phyloP scores from a whole-genome alignment of 2,888 invertebrate species.

The Papilio elwesi region DNA sequence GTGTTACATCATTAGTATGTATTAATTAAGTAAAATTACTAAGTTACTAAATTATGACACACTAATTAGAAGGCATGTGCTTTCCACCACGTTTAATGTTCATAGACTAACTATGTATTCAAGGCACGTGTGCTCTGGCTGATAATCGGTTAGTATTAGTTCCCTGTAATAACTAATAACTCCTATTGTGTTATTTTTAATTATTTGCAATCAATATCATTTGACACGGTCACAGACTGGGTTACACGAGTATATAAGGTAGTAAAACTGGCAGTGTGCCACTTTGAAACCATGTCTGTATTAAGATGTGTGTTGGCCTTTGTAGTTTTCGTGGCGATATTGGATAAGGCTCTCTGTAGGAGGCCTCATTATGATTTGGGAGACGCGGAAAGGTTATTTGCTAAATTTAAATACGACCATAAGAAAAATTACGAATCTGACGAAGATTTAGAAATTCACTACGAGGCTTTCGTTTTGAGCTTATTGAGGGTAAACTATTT shows the following conservation, averaged over 20 bases:
- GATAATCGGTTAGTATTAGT: slow-evolving; percentile 8
- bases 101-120: neutral
- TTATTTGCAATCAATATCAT: neutral
- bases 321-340: neutral
- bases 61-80: neutral
- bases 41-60: too few relatives aligned
- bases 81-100: neutral
- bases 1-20: too few relatives aligned
- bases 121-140: neutral
- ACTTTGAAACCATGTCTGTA: slow-evolving; percentile 4
- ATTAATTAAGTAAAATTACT: too few relatives aligned
- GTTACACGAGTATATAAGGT: neutral
- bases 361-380: slow-evolving; percentile 8
- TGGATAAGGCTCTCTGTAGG: neutral
- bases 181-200: neutral
- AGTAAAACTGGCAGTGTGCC: too few relatives aligned
- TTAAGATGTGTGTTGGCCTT: slow-evolving; percentile 8
- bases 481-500: slow-evolving; percentile 14
- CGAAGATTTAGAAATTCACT: neutral
- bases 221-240: slow-evolving; percentile 2
- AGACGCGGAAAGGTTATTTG: neutral
- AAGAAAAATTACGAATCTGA: neutral
- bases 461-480: slow-evolving; percentile 15
- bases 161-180: neutral
- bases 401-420: neutral